Conservation (phyloP, 2,113 vertebrate genomes). For the Dendropsophus ebraccatus region DNA sequence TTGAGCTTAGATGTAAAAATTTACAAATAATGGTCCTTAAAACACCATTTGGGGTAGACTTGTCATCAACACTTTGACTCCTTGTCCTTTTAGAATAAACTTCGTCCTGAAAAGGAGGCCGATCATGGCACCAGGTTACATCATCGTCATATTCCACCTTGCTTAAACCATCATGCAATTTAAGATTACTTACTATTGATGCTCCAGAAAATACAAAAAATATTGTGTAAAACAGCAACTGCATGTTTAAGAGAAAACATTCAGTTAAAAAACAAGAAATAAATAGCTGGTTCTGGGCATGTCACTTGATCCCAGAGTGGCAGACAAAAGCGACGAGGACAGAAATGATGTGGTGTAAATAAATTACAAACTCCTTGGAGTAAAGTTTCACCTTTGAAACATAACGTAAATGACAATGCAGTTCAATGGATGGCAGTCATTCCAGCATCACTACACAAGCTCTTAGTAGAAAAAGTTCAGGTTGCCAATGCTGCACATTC, state of each 20-base stretch:
- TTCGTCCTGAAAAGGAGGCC: neutral
- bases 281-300: neutral
- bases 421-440: neutral
- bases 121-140: slow-evolving; percentile 24
- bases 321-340: slow-evolving; percentile 25
- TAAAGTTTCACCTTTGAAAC: slow-evolving; percentile 25
- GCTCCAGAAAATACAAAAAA: slow-evolving; percentile 55
- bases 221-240: neutral
- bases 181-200: slow-evolving; percentile 48
- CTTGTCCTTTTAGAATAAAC: slow-evolving; percentile 19
- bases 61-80: neutral
- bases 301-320: slow-evolving; percentile 20
- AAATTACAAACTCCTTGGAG: slow-evolving; percentile 22
- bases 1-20: neutral
- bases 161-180: neutral
- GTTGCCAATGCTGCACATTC: slow-evolving; percentile 56
- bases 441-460: slow-evolving; percentile 13
- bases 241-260: slow-evolving; percentile 46
- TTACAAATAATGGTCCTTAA: slow-evolving; percentile 47
- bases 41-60: neutral
- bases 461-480: slow-evolving; percentile 38
- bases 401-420: neutral
- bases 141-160: slow-evolving; percentile 4
- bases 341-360: slow-evolving; percentile 29
- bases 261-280: slow-evolving; percentile 18